Conservation (phyloP, 2,113 vertebrate species). For the Lontra canadensis region DNA sequence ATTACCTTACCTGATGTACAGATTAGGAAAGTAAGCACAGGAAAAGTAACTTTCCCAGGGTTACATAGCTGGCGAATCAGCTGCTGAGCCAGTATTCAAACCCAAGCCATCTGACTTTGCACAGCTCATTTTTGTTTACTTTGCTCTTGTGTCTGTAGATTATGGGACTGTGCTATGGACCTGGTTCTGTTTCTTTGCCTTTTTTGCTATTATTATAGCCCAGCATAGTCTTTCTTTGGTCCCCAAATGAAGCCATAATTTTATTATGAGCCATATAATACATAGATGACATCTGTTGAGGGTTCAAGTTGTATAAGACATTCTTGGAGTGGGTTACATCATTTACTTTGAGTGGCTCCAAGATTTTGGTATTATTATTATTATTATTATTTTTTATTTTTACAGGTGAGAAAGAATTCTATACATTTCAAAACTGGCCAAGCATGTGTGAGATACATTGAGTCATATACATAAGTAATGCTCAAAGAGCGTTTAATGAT, state of each 20-base stretch:
- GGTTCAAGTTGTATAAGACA: neutral
- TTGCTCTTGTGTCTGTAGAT: neutral
- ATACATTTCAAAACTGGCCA: neutral
- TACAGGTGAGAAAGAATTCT: neutral
- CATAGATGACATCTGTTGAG: neutral
- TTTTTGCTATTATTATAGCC: neutral
- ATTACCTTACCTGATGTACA: neutral
- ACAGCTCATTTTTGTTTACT: neutral
- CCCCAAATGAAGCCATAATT: neutral
- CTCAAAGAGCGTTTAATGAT: neutral
- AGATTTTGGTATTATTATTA: neutral
- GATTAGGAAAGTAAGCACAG: neutral
- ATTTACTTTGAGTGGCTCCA: neutral
- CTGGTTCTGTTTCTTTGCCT: neutral
- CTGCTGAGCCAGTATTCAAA: neutral
- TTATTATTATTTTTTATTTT: too few species aligned
- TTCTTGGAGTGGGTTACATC: neutral
- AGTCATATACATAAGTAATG: neutral
- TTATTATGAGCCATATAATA: neutral
- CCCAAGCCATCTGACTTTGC: neutral
- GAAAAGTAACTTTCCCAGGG: neutral
- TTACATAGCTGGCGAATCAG: neutral
- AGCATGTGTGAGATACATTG: neutral
- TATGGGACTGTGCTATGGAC: rapidly evolving
- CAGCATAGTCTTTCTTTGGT: neutral